phyloP scores from a whole-genome alignment of 2,797 vertebrate genomes.

The Hypotaenidia philippensis region DNA sequence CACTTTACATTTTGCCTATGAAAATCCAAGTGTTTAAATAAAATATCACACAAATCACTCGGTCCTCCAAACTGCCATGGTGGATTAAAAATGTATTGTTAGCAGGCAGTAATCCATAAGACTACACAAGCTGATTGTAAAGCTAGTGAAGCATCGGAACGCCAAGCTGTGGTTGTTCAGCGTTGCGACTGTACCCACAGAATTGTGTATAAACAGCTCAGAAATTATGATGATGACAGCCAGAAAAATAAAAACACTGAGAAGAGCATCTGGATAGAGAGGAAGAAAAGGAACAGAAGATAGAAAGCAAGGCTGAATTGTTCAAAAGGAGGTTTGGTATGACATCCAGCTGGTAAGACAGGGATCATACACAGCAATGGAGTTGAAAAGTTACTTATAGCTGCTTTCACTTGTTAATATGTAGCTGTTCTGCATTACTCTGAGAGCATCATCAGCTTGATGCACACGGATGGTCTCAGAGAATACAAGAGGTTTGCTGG shows the following conservation, averaged over 20 bases:
- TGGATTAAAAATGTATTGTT: not conserved
- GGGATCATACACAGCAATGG: not conserved
- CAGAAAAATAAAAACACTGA: not conserved
- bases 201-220: not conserved
- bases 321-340: not conserved
- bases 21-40: not conserved
- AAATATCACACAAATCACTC: not conserved
- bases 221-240: not conserved
- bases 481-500: fast-evolving
- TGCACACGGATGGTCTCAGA: not conserved
- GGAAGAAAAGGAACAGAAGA: not conserved
- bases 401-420: not conserved
- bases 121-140: not conserved
- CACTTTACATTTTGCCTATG: not conserved
- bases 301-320: not conserved
- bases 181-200: not conserved
- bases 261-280: not conserved
- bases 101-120: not conserved
- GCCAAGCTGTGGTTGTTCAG: not conserved
- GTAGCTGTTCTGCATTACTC: not conserved
- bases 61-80: not conserved
- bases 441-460: not conserved
- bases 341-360: not conserved
- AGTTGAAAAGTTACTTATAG: not conserved
- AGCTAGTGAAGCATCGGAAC: not conserved